These are phyloP conservation scores for Eilema depressum DNA, from an alignment of 2,888 invertebrate genomes.

Conservation along the genomic window DNA sequence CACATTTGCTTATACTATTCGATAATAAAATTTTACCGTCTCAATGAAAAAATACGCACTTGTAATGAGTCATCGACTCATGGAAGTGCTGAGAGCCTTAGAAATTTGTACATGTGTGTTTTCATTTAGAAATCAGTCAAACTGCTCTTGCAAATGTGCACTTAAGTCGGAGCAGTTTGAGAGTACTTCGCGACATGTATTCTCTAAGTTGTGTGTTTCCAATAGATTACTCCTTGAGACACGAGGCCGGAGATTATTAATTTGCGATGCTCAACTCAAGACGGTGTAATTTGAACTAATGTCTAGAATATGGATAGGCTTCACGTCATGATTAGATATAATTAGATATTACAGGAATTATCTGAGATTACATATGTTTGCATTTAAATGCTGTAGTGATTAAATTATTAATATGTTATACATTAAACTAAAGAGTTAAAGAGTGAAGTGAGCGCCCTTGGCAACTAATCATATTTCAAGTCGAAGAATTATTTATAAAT, in stretches of 20 bases:
- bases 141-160: not conserved
- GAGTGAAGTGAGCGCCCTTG: too few species aligned
- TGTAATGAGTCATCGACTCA: too few species aligned
- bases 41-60: not conserved
- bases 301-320: slow-evolving; percentile 9
- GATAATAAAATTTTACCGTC: too few species aligned
- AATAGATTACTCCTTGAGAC: slow-evolving; percentile 66
- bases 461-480: too few species aligned
- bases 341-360: not conserved
- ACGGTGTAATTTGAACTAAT: slow-evolving; percentile 30
- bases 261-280: slow-evolving; percentile 53
- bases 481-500: too few species aligned
- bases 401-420: too few species aligned
- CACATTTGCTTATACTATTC: too few species aligned
- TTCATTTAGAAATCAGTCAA: not conserved
- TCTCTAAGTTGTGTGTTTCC: slow-evolving; percentile 41
- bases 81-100: not conserved
- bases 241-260: slow-evolving; percentile 77
- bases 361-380: not conserved
- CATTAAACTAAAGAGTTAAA: too few species aligned
- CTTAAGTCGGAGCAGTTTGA: not conserved
- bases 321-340: not conserved
- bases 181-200: not conserved
- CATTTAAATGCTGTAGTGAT: not conserved
- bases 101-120: not conserved